phyloP scores from a whole-genome alignment of 2,888 invertebrate species.

The Dicranocentrus wangi region DNA sequence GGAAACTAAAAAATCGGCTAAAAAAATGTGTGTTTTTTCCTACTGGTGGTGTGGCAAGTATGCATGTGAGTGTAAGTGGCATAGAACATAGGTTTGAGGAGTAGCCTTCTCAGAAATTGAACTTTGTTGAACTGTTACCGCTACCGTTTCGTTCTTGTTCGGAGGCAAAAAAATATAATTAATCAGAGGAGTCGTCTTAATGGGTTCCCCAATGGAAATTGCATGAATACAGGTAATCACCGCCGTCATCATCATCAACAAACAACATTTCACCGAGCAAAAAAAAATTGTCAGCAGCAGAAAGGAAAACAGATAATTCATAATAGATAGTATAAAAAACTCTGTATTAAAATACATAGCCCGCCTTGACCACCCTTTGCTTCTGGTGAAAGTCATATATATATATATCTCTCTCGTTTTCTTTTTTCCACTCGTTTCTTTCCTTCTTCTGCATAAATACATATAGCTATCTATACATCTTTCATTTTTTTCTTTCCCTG shows the following conservation, averaged over 20 bases:
- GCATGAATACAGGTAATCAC: conserved; percentile 21
- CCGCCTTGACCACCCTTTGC: conserved; percentile 30
- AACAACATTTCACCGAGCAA: conserved; percentile 15
- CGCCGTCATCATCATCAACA: not conserved
- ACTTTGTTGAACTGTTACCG: not conserved
- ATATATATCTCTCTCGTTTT: not conserved
- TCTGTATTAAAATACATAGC: conserved; percentile 13
- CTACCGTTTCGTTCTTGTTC: not conserved
- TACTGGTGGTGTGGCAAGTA: conserved; percentile 3
- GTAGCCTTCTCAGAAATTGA: too few relatives aligned
- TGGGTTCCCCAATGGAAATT: not conserved
- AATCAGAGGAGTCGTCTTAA: not conserved
- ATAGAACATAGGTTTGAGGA: not conserved
- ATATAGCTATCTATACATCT: too few relatives aligned
- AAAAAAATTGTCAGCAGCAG: conserved; percentile 7
- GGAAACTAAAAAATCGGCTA: too few relatives aligned
- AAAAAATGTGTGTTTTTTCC: conserved; percentile 9
- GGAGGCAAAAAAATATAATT: too few relatives aligned
- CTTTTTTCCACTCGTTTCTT: not conserved
- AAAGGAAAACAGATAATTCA: not conserved
- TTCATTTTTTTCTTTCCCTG: conserved; percentile 29
- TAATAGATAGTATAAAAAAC: conserved; percentile 11
- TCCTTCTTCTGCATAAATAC: not conserved
- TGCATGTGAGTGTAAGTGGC: conserved; percentile 21
- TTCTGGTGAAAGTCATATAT: conserved; percentile 29